Evolutionary conservation across 2,113 vertebrate genomes (phyloP), one percentile per base, ranked within the genome.

Genomic region (Bostrychus sinensis): DNA sequence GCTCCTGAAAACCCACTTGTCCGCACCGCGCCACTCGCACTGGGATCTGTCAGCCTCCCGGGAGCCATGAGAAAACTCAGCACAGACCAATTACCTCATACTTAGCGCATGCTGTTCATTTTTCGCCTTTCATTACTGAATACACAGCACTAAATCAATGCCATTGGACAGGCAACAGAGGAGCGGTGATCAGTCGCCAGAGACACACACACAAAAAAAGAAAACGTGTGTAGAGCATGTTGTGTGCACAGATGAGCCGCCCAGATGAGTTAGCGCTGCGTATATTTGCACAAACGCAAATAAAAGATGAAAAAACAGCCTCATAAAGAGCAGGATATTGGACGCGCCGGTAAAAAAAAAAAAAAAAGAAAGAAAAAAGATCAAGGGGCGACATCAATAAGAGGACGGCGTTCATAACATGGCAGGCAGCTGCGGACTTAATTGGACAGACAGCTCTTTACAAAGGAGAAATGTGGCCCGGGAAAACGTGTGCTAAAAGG

Each of bases 341-440:
- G 70, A 85, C 51, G 77, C 77, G 80, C 86, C 77, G 82, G 77
- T 75, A 75, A 85, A 79, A 87, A 48, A 45, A 1, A 38, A 6
- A 85, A 79, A 87, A 48, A 45, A 1, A 38, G 2, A n/a, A n/a
- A n/a, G n/a, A n/a, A n/a, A n/a, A 87, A 86, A 80, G 75, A 89
- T 89, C 86, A 88, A 90, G 85, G 83, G 80, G 66, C 72, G 82
- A 85, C 86, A 89, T 89, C 83, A 88, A 86, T 85, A 80, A 78
- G 70, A 63, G 66, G 70, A 84, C 32, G 46, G 78, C 71, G 72
- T 67, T 79, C 69, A 78, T 69, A 75, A 70, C 72, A 84, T 64
- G 70, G 66, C 62, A 80, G 60, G 48, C 81, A 86, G 81, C 84
- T 89, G 85, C 77, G 85, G 80, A n/a, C 66, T 81, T 85, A 87